Percentiles rank a stretch among this genome's conserved stretches.
Conservation (phyloP, 2,797 vertebrate genomes). For the Pogonophryne albipinna region DNA sequence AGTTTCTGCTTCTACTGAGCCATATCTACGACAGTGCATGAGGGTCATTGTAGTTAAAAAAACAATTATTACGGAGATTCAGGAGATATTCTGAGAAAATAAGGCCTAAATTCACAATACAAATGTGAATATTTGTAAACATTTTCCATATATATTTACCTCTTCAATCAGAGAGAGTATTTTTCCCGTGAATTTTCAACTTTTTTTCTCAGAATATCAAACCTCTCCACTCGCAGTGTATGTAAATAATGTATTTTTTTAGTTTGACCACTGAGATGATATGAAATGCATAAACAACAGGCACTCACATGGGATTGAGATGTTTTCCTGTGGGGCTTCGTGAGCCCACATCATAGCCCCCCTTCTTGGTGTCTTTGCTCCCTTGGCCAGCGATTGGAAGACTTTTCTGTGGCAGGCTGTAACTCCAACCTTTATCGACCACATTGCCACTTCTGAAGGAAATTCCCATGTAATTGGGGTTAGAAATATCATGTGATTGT, state of each 20-base stretch:
- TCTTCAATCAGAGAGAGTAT: no score
- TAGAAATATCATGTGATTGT: conserved; percentile 86
- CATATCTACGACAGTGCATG: not conserved
- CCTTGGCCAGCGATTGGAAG: conserved; percentile 63
- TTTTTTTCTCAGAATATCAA: no score
- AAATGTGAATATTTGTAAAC: no score
- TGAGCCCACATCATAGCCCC: conserved; percentile 65
- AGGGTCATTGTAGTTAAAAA: no score
- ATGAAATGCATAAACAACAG: not conserved
- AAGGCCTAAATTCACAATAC: no score
- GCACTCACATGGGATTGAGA: conserved; percentile 85
- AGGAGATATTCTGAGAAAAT: no score
- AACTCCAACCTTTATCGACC: conserved; percentile 87
- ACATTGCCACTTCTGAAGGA: conserved; percentile 76
- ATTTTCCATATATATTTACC: no score
- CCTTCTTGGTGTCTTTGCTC: conserved; percentile 85
- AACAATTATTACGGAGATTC: no score
- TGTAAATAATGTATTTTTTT: not conserved
- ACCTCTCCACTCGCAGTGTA: no score
- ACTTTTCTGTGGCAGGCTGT: conserved; percentile 85
- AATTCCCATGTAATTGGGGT: conserved; percentile 90
- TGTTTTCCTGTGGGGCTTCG: conserved; percentile 78
- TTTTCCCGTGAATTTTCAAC: no score
- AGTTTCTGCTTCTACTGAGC: not conserved
- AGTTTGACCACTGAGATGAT: not conserved